Evolutionary conservation across 2,797 vertebrate genomes (phyloP).

Genomic region (Notoglanidium macrostoma): DNA sequence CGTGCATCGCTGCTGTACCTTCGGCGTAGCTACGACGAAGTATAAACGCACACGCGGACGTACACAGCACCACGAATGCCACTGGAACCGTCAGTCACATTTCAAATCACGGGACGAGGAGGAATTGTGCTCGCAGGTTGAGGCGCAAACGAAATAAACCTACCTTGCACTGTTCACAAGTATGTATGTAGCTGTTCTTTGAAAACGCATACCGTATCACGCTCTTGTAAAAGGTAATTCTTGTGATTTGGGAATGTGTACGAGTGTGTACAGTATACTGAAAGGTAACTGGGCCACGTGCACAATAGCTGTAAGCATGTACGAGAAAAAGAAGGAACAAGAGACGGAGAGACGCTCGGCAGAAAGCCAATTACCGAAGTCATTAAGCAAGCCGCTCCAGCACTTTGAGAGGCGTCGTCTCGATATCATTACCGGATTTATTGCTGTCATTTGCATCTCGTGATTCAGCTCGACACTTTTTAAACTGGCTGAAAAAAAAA

Average conservation of each 20-base stretch:
- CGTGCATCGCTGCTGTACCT: no score
- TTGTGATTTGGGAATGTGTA: neutral
- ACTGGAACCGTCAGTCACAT: no score
- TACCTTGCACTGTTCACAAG: neutral
- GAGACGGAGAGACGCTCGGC: constrained; percentile 56
- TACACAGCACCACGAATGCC: no score
- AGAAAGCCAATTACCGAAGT: constrained; percentile 79
- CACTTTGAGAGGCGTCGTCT: constrained; percentile 69
- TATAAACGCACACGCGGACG: no score
- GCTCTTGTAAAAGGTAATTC: neutral
- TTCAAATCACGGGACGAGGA: no score
- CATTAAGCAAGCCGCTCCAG: constrained; percentile 75
- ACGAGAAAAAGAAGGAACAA: constrained; percentile 5
- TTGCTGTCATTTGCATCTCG: constrained; percentile 56
- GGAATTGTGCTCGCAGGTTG: neutral
- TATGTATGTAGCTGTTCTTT: no score
- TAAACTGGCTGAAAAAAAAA: constrained; percentile 49
- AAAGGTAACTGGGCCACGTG: neutral
- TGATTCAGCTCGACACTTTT: constrained; percentile 56
- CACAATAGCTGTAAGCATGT: neutral
- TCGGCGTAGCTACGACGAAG: no score
- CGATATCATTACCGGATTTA: constrained; percentile 62
- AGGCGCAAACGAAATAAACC: neutral
- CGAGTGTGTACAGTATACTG: neutral
- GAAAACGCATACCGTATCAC: neutral